A percentile compares a stretch with the other conserved stretches of the same genome.
Conservation (phyloP, 2,113 vertebrate species). For the Seriola quinqueradiata region DNA sequence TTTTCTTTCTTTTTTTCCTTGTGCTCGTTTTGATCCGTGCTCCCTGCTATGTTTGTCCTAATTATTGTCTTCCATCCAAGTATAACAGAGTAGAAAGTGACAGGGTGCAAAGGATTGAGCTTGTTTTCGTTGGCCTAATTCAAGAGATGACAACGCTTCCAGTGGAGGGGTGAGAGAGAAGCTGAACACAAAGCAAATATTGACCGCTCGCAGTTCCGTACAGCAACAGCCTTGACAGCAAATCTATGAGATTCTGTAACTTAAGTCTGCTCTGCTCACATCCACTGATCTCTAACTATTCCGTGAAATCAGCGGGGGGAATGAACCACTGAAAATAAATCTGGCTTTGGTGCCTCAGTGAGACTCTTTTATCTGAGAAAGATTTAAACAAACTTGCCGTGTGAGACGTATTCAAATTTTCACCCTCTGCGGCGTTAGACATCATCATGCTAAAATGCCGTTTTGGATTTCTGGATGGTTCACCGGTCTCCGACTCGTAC, state of each 20-base stretch:
- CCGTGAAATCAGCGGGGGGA: not conserved
- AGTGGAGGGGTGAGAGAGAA: constrained; percentile 12
- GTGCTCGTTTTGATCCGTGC: not conserved
- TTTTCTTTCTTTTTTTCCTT: not conserved
- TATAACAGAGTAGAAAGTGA: not conserved
- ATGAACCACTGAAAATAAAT: not conserved
- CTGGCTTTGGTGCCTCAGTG: not conserved
- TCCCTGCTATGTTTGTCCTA: not conserved
- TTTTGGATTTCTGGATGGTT: not conserved
- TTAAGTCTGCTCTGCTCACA: constrained; percentile 3
- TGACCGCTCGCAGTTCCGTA: constrained; percentile 6
- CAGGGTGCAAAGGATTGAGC: not conserved
- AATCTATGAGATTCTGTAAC: constrained; percentile 31
- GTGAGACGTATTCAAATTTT: not conserved
- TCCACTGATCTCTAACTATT: not conserved
- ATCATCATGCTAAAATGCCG: not conserved
- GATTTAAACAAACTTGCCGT: not conserved
- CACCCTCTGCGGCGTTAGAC: not conserved
- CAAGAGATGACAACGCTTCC: constrained; percentile 1
- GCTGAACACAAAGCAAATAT: constrained; percentile 28
- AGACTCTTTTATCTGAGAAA: not conserved
- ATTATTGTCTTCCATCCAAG: not conserved
- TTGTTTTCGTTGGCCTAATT: not conserved
- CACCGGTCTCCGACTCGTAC: not conserved
- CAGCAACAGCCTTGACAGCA: constrained; percentile 38